Evolutionary conservation across 2,888 invertebrate genomes (phyloP).

Genomic region (Coleophora flavipennella): DNA sequence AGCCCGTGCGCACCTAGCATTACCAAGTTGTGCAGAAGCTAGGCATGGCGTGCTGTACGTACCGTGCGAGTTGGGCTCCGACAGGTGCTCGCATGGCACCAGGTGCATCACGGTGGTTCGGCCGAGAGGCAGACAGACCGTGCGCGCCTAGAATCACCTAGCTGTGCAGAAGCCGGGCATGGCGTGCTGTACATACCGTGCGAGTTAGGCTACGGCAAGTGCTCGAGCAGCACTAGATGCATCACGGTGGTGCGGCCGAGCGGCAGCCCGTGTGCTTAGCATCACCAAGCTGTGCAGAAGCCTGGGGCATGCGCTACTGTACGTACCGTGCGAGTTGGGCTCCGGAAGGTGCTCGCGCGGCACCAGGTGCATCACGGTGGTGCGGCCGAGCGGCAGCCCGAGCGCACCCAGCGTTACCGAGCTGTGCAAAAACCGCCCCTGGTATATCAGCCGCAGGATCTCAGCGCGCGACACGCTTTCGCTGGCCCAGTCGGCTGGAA

Average conservation of each 20-base stretch:
- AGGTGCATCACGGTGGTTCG: slow-evolving; percentile 99
- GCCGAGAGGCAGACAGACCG: slow-evolving; percentile 94
- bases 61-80: slow-evolving; percentile 99
- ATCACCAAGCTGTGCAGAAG: slow-evolving; percentile 99
- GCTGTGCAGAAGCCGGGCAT: no score
- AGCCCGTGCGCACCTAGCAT: slow-evolving; percentile 97
- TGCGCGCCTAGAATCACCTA: slow-evolving; percentile 98
- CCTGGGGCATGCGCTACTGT: slow-evolving; percentile 59
- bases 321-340: slow-evolving; percentile 94
- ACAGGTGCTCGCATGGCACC: slow-evolving; percentile 98
- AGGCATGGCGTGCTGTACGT: slow-evolving; percentile 5
- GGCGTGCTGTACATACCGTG: no score
- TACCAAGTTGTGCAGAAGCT: slow-evolving; percentile 99
- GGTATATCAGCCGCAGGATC: slow-evolving; percentile 98
- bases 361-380: slow-evolving; percentile 99
- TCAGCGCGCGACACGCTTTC: slow-evolving; percentile 97
- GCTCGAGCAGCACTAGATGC: slow-evolving; percentile 99
- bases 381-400: slow-evolving; percentile 96
- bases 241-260: slow-evolving; percentile 99
- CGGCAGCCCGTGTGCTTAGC: slow-evolving; percentile 95
- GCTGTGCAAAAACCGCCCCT: slow-evolving; percentile 99
- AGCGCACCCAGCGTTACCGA: slow-evolving; percentile 98
- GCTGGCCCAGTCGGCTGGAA: slow-evolving; percentile 92
- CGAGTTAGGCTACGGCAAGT: slow-evolving; percentile 98
- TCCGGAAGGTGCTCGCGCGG: slow-evolving; percentile 99